Evolutionary conservation across 2,113 vertebrate genomes (phyloP).

Genomic region (Sakesphorus luctuosus): DNA sequence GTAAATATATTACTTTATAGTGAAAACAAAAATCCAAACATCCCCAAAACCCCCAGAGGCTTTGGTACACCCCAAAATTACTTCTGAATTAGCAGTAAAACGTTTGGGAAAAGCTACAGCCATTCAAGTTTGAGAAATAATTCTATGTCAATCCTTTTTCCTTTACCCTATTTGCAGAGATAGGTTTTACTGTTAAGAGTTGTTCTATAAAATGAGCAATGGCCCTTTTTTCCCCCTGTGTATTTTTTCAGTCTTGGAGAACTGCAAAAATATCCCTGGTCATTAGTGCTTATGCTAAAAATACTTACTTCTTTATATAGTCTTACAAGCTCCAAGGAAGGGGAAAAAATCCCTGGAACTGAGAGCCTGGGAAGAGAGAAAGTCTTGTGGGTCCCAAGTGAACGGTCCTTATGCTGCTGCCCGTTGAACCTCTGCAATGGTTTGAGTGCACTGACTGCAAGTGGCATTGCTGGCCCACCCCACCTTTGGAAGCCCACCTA

Average conservation of each 20-base stretch:
- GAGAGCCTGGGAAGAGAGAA: neutral
- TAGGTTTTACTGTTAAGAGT: neutral
- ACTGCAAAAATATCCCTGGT: neutral
- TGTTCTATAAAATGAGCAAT: neutral
- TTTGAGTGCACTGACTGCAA: neutral
- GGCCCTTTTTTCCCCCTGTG: fast-evolving
- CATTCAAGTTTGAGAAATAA: neutral
- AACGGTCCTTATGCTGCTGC: neutral
- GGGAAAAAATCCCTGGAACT: neutral
- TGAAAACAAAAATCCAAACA: neutral
- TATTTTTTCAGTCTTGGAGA: neutral
- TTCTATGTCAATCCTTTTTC: neutral
- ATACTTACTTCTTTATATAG: neutral
- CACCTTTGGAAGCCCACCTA: neutral
- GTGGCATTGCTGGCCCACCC: neutral
- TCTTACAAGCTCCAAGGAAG: neutral
- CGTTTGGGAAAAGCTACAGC: neutral
- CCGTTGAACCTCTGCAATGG: neutral
- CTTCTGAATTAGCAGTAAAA: neutral
- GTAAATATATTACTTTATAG: neutral
- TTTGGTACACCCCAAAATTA: neutral
- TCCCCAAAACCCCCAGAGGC: neutral
- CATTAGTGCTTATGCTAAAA: neutral
- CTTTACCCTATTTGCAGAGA: neutral
- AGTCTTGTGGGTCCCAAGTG: neutral